Base-by-base conservation (phyloP, 2,113 vertebrate genomes). In the Protobothrops flavoviridis region DNA sequence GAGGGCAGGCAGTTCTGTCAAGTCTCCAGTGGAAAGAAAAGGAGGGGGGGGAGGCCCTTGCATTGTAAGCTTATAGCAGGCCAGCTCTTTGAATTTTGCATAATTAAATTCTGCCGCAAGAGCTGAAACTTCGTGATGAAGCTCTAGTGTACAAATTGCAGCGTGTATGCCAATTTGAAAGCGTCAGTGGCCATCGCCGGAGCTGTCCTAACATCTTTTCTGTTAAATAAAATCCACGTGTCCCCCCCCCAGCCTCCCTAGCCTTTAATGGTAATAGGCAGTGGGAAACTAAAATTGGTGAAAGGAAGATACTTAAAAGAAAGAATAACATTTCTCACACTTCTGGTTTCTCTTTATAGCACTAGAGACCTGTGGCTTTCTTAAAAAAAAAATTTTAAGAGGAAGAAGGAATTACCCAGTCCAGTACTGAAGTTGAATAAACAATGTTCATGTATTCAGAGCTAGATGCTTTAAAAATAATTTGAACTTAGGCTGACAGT, bases 11-110 rank as follows among this genome's bases (percentile, higher is more conserved):
- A 13, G 55, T 23, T 85, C n/a, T 45, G 23, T 43, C 45, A 61
- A 90, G 45, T 86, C 89, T 52, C 74, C 26, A 24, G 17, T 26
- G 2, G 55, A 61, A 53, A 90, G 43, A 10, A 85, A 85, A 57
- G 10, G 45, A 43, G 59, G 55, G 52, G 50, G 33, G 55, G 45
- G 59, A 86, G 85, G n/a, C 69, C 57, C 33, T 33, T 53, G 90
- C 64, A 48, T 88, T 57, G 57, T 53, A 48, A 87, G 56, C 13
- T 91, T 21, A 4, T 8, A 45, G 26, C 33, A 74, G 52, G 21
- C n/a, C 85, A 90, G 50, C 92, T n/a, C 21, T 64, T 86, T 64
- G 29, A 29, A 93, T 90, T 43, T 86, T 61, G n/a, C 81, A 61
- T 93, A 64, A 64, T 90, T 93, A 85, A 90, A 85, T 50, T 89